Base-by-base conservation (phyloP, 2,113 vertebrate species). In the Ameiurus melas region DNA sequence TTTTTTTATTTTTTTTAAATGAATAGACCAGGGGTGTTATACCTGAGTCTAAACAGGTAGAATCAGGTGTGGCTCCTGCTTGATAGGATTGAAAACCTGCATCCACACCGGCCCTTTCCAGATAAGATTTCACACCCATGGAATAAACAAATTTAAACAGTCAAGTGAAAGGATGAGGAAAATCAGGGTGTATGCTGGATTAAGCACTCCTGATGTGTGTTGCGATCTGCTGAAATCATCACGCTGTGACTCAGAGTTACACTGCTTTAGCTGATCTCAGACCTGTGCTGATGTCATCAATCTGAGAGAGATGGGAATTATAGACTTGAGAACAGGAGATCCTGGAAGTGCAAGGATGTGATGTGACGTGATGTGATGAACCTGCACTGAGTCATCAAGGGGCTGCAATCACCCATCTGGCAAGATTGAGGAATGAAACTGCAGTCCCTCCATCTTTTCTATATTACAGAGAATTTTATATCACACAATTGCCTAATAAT, bases 201-300 rank as follows among this genome's bases (percentile, higher is more conserved):
- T 87, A 71, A 87, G 6, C 33, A 82, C 66, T 83, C 10, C 58
- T 84, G 47, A 66, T 81, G 60, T 33, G 81, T 78, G 39, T 57
- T 85, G 81, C 53, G 85, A 85, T 87, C 77, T 73, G 87, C 57
- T 90, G 90, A 90, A 75, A 87, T 88, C 81, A 90, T 89, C 85
- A 85, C 43, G 33, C 85, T 89, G 87, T 90, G 90, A 90, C 75
- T 89, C 80, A 87, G 77, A 83, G 82, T 33, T 57, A 55, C 14
- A 47, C 47, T 85, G 79, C 62, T 83, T 80, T 22, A 78, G 75
- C 60, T 87, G 80, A 83, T 71, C 53, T 73, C 55, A 83, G 86
- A 62, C 64, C 77, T 87, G 81, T 33, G 83, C 68, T 86, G 89
- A 86, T 57, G 68, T 88, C 86, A 90, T 88, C 78, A 85, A 14